Evolutionary conservation across 2,888 invertebrate genomes (phyloP).

Genomic region (Perithous albicinctus): DNA sequence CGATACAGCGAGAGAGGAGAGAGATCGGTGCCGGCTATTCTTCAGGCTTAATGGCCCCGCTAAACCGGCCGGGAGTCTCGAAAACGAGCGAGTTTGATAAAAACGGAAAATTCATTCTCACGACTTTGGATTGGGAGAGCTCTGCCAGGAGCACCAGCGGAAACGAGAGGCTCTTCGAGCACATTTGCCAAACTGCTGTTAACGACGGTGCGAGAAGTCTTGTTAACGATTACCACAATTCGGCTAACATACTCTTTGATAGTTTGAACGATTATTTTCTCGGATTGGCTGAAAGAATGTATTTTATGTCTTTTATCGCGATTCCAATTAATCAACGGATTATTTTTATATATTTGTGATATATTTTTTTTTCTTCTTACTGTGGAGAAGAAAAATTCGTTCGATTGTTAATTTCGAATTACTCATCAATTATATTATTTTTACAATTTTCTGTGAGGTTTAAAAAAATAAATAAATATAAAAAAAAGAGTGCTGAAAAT

Average conservation of each 20-base stretch:
- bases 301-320: not conserved
- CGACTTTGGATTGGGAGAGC: constrained; percentile 3
- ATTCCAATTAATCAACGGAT: not conserved
- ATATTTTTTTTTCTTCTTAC: no score
- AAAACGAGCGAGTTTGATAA: not conserved
- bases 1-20: constrained; percentile 55
- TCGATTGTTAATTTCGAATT: no score
- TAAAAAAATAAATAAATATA: no score
- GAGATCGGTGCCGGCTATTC: constrained; percentile 57
- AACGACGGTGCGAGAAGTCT: constrained; percentile 44
- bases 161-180: constrained; percentile 52
- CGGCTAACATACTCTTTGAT: not conserved
- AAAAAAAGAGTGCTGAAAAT: no score
- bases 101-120: constrained; percentile 26
- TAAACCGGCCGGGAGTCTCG: no score
- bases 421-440: no score
- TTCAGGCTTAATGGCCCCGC: constrained; percentile 69
- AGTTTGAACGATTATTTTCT: constrained; percentile 8
- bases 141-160: constrained; percentile 45
- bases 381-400: no score
- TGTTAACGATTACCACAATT: constrained; percentile 36
- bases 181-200: constrained; percentile 62
- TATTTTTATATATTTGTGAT: no score
- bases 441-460: no score
- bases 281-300: not conserved